Conservation (phyloP, 2,888 invertebrate species). For the Drosophila borealis region DNA sequence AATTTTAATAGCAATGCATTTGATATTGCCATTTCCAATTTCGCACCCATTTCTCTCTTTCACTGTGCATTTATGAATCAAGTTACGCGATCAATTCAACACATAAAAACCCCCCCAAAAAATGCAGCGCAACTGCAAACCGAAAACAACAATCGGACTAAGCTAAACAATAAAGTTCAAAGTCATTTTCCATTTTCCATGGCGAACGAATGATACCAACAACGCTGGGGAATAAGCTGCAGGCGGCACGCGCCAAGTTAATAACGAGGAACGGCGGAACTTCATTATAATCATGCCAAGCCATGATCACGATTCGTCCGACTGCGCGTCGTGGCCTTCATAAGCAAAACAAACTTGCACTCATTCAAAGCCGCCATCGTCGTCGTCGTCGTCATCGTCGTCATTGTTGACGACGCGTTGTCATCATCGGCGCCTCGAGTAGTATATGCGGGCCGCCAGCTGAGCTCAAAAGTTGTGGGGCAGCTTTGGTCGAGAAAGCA, state of each 20-base stretch:
- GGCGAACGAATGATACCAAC: slow-evolving; percentile 22
- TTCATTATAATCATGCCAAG: slow-evolving; percentile 36
- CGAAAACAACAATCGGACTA: slow-evolving; percentile 36
- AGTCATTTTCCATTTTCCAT: slow-evolving; percentile 69
- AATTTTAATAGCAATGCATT: slow-evolving; percentile 4
- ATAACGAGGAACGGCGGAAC: slow-evolving; percentile 42
- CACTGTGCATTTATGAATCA: slow-evolving; percentile 64
- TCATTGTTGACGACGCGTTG: background rate
- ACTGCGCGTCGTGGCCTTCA: slow-evolving; percentile 63
- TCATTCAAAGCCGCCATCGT: slow-evolving; percentile 39
- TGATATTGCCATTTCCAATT: slow-evolving; percentile 22
- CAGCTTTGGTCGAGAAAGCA: slow-evolving; percentile 38
- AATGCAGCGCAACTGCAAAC: slow-evolving; percentile 44
- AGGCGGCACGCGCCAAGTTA: slow-evolving; percentile 57
- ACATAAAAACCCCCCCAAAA: slow-evolving; percentile 31
- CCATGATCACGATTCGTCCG: slow-evolving; percentile 68
- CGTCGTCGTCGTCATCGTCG: background rate
- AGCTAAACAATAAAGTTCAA: slow-evolving; percentile 77
- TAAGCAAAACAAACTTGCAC: slow-evolving; percentile 48
- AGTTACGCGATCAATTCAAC: slow-evolving; percentile 77
- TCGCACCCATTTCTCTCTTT: slow-evolving; percentile 50
- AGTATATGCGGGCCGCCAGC: background rate
- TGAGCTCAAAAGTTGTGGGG: slow-evolving; percentile 59
- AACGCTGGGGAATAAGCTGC: slow-evolving; percentile 30
- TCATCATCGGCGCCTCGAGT: background rate